Evolutionary conservation across 2,113 vertebrate genomes (phyloP), one percentile per base, ranked within the genome.

Genomic region (Megalops atlanticus): DNA sequence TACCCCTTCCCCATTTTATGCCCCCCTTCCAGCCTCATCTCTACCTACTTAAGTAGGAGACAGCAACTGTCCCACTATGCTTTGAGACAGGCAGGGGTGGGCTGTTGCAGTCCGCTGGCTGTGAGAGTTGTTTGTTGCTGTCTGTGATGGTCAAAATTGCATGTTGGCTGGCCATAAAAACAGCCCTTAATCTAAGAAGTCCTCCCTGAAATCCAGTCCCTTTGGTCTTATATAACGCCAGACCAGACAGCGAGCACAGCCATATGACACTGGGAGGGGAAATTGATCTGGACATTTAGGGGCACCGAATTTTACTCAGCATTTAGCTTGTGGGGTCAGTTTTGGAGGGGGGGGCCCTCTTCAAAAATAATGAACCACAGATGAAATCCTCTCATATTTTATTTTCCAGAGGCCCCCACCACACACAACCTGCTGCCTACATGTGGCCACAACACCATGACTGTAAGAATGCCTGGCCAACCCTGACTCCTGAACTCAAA

Each of bases 81-180:
- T 4, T 1, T 21, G 58, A 0, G 52, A n/a, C 11, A 5, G 64
- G 41, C 41, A 41, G 76, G 45, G 15, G 15, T 43, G 76, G 47
- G 47, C 58, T 6, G 24, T 27, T 38, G 58, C 58, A 11, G 31
- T 33, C 38, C n/a, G 2, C 36, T 40, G 78, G 41, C 78, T 73
- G 31, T 33, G 43, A 36, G 27, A 49, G 78, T 33, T 52, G 43
- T 73, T 52, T 74, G 70, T 72, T 72, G 38, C 70, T 39, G 70
- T 72, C 33, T 5, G 70, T 18, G 35, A 72, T 12, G 4, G 70
- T 11, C 2, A 38, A 72, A 72, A 72, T 72, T 72, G 70, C 38
- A 72, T 12, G 38, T 72, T 39, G 70, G 35, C 38, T 14, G 6
- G 70, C n/a, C n/a, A n/a, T n/a, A n/a, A n/a, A n/a, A n/a, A n/a